These are phyloP conservation scores for Scopus umbretta DNA, from an alignment of 2,113 vertebrate species.

Conservation along the genomic window DNA sequence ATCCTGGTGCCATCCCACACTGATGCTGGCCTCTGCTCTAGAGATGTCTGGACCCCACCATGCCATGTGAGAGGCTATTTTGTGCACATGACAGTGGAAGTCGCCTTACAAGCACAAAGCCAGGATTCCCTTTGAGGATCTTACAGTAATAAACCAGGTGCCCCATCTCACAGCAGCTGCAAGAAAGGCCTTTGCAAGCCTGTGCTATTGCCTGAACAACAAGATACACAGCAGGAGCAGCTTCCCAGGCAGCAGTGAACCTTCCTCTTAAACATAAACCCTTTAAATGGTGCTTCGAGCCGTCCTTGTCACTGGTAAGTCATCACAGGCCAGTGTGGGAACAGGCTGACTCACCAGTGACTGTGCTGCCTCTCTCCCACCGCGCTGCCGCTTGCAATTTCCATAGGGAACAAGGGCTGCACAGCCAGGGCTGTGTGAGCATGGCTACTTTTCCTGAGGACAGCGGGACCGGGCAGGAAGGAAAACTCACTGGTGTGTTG, in stretches of 20 bases:
- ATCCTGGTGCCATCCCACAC: not conserved
- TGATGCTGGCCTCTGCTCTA: not conserved
- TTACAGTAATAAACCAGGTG: too few relatives aligned
- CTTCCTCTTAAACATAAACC: not conserved
- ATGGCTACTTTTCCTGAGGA: not conserved
- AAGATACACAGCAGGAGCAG: not conserved
- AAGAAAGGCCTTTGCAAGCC: not conserved
- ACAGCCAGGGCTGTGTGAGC: not conserved
- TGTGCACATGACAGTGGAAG: accelerated
- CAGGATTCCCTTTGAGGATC: not conserved
- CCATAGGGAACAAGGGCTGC: not conserved
- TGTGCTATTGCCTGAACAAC: not conserved
- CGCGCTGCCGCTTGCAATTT: accelerated
- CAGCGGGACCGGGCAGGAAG: not conserved
- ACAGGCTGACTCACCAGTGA: not conserved
- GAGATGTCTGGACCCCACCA: not conserved
- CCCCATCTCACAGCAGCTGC: not conserved
- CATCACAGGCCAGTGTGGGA: not conserved
- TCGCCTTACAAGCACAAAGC: not conserved
- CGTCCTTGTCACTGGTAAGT: not conserved
- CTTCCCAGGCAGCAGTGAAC: not conserved
- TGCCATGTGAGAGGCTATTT: not conserved
- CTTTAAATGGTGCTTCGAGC: not conserved
- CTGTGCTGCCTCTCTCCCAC: not conserved
- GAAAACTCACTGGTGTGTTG: not conserved